Evolutionary conservation across 2,888 invertebrate genomes (phyloP).

Genomic region (Ectemnius cavifrons): DNA sequence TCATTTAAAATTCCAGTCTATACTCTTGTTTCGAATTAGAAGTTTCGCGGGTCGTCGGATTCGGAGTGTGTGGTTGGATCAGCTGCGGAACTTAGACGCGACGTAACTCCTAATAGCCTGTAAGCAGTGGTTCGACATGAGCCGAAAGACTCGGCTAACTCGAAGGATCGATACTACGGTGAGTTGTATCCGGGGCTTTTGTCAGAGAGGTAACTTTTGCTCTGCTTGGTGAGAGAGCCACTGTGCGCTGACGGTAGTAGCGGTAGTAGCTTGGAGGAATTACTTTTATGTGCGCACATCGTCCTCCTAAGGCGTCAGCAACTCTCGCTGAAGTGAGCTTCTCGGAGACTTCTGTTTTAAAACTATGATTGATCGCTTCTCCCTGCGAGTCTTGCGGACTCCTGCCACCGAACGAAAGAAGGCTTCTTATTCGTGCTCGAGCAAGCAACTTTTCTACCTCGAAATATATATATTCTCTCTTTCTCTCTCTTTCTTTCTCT

Average conservation of each 20-base stretch:
- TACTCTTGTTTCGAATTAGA: slow-evolving; percentile 32
- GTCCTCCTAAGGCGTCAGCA: slow-evolving; percentile 31
- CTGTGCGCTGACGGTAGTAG: neutral
- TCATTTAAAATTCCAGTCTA: too few species aligned
- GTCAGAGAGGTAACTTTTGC: slow-evolving; percentile 22
- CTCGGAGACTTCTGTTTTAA: slow-evolving; percentile 37
- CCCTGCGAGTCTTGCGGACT: slow-evolving; percentile 22
- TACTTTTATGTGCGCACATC: slow-evolving; percentile 42
- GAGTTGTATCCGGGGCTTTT: slow-evolving; percentile 26
- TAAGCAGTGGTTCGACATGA: slow-evolving; percentile 44
- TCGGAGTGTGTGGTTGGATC: neutral
- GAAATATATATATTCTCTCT: neutral
- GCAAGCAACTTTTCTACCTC: neutral
- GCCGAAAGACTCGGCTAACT: slow-evolving; percentile 27
- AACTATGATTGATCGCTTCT: slow-evolving; percentile 47
- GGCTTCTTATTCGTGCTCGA: neutral
- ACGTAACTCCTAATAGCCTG: slow-evolving; percentile 47
- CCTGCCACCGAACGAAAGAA: slow-evolving; percentile 5
- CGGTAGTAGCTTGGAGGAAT: slow-evolving; percentile 31
- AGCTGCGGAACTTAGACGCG: slow-evolving; percentile 42
- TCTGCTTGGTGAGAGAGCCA: too few species aligned
- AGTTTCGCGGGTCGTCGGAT: neutral
- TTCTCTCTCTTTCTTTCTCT: too few species aligned
- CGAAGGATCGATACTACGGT: slow-evolving; percentile 41
- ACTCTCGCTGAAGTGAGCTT: slow-evolving; percentile 32